Base-by-base conservation (phyloP, 2,888 invertebrate species). In the Stenurella melanura region DNA sequence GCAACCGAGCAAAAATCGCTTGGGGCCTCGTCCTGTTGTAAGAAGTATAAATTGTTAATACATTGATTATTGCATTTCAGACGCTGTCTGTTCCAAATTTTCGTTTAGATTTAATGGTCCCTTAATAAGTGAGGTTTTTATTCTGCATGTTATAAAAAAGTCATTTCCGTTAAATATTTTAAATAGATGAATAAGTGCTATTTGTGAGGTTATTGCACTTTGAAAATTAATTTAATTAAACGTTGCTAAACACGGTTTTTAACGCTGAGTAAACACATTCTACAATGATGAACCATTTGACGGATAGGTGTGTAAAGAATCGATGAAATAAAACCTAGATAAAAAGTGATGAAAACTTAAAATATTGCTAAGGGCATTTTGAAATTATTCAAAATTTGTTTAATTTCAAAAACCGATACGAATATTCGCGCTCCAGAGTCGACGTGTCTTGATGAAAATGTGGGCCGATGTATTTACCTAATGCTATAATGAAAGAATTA, bases 111-210 rank as follows among this genome's bases (percentile, higher is more conserved):
- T 50, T 50, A 50, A 50, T 50, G 15, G 50, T 50, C 15, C 42
- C 12, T 15, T 17, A n/a, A 50, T n/a, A 42, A 1, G 50, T 50
- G n/a, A 50, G 15, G 15, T 17, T 17, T 50, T 11, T 26, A 56
- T 67, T 26, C 21, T 9, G 26, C 11, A 17, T 15, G 17, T 26
- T 56, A 21, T n/a, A 54, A 21, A 21, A 54, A 56, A 68, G 56
- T 26, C 4, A 68, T 68, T 68, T 68, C 68, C 68, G 68, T 21
- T 68, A 30, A 26, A 56, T 68, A 30, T 54, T 30, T 38, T 17
- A 69, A 69, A 69, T 57, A 30, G 69, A 57, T 58, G 69, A 69
- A 56, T 67, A 67, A 69, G 69, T 69, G 58, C 17, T 69, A 68
- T 68, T 68, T 7, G 9, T 38, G 10, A 58, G 69, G 69, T 69